A percentile compares a stretch with the other conserved stretches of the same genome.
Evolutionary conservation across 2,113 vertebrate species (phyloP).

Genomic region (Zootoca vivipara): DNA sequence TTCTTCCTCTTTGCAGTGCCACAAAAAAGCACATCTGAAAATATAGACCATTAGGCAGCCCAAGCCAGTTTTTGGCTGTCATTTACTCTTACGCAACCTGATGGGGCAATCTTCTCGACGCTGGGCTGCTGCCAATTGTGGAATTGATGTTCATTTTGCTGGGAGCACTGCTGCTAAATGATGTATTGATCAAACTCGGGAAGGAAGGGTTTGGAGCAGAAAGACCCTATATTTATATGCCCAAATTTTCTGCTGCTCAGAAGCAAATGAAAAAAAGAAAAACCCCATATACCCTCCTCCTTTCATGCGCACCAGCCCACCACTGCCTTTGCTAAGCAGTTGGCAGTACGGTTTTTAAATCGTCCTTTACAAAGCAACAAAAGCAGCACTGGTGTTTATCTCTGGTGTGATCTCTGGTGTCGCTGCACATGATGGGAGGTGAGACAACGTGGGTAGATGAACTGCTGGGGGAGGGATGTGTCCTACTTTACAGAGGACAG

Average conservation of each 20-base stretch:
- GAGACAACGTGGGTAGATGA: neutral
- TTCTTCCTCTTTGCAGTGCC: neutral
- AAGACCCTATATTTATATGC: neutral
- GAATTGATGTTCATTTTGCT: slow-evolving; percentile 32
- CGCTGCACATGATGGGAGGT: neutral
- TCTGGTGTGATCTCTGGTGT: neutral
- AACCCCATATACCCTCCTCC: neutral
- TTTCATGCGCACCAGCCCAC: neutral
- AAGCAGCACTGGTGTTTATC: neutral
- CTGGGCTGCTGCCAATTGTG: slow-evolving; percentile 12
- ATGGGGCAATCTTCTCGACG: neutral
- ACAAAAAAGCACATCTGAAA: neutral
- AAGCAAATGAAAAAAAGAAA: neutral
- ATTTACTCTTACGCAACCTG: slow-evolving; percentile 21
- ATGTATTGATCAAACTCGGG: slow-evolving; percentile 22
- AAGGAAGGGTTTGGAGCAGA: neutral
- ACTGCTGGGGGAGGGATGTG: too few relatives aligned
- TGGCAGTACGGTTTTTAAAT: neutral
- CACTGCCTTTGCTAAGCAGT: neutral
- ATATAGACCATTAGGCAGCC: neutral
- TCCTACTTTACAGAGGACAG: too few relatives aligned
- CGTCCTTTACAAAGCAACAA: neutral
- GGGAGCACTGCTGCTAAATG: slow-evolving; percentile 27
- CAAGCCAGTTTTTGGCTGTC: neutral
- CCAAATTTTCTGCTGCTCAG: neutral